Evolutionary conservation across 2,113 vertebrate genomes (phyloP), one percentile per base, ranked within the genome.

Genomic region (Egretta garzetta): DNA sequence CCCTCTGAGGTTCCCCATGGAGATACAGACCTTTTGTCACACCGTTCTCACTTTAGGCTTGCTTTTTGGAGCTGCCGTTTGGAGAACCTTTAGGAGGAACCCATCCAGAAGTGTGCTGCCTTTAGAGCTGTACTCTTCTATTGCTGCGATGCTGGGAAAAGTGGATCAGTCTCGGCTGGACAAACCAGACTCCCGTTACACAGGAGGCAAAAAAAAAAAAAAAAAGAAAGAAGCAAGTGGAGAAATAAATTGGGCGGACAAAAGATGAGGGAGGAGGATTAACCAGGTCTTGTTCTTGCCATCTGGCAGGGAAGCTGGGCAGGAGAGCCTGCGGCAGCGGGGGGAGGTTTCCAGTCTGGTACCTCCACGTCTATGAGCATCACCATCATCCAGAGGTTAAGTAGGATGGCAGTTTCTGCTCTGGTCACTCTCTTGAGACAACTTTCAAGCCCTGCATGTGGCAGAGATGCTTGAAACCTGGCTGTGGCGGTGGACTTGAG

Each of bases 281-380:
- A 45, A 2, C 12, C 9, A 45, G 24, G n/a, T 60, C 77, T 66
- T 21, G 24, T 13, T 81, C 26, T 43, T 81, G 20, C 24, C 2
- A 0, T 37, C 37, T 59, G 37, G 9, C 6, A 26, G 50, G 58
- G 33, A 63, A 52, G 12, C 35, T 4, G 20, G 37, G 28, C 64
- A 60, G 52, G 23, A 59, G n/a, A 77, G 10, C n/a, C n/a, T 20
- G 21, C 33, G 45, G 32, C 30, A 27, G 26, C 8, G 6, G n/a
- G 37, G 45, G 30, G 27, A 77, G 19, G 28, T 55, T 79, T 86
- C 66, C 45, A 12, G 73, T 37, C 47, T 76, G 52, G 14, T 59
- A 32, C 55, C 39, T 73, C 37, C 39, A 3, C 0, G 2, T 39
- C 58, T 41, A 0, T 4, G 30, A 82, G 37, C 63, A 45, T 70